A percentile compares a stretch with the other conserved stretches of the same genome.
These are phyloP conservation scores for Cephus pygmeus DNA, from an alignment of 2,888 invertebrate species.

Conservation along the genomic window DNA sequence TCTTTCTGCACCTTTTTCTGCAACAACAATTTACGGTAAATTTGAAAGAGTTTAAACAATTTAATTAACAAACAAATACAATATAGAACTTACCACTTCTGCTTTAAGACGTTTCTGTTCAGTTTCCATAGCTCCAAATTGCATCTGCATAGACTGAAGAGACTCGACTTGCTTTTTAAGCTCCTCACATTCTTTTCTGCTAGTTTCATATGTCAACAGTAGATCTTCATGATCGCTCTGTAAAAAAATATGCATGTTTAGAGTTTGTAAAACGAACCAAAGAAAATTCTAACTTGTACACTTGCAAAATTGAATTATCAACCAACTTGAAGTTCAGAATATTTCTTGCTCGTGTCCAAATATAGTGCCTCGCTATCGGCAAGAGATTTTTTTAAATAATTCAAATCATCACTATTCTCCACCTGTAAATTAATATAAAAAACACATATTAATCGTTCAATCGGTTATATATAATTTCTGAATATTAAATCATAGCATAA, in stretches of 20 bases:
- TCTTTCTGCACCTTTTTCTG: background rate
- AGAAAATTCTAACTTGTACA: background rate
- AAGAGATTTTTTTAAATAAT: conserved; percentile 26
- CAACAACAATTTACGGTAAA: background rate
- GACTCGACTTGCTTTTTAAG: conserved; percentile 28
- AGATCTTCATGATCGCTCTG: background rate
- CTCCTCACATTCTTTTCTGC: background rate
- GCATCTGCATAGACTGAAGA: conserved; percentile 23
- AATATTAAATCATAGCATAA: background rate
- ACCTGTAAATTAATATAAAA: background rate
- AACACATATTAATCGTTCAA: background rate
- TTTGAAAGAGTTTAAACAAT: background rate
- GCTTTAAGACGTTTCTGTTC: conserved; percentile 29
- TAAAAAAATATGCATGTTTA: background rate
- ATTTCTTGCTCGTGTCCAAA: conserved; percentile 34
- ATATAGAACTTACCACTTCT: conserved; percentile 21
- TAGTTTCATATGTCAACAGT: background rate
- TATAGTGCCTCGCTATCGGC: conserved; percentile 29
- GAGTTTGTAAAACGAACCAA: background rate
- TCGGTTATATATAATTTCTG: background rate
- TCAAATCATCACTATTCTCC: conserved; percentile 3
- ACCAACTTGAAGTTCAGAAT: conserved; percentile 31
- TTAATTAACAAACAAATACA: background rate
- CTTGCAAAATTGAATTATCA: background rate
- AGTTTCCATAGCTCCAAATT: conserved; percentile 23